Conservation (phyloP, 2,113 vertebrate genomes). For the Heloderma charlesbogerti region DNA sequence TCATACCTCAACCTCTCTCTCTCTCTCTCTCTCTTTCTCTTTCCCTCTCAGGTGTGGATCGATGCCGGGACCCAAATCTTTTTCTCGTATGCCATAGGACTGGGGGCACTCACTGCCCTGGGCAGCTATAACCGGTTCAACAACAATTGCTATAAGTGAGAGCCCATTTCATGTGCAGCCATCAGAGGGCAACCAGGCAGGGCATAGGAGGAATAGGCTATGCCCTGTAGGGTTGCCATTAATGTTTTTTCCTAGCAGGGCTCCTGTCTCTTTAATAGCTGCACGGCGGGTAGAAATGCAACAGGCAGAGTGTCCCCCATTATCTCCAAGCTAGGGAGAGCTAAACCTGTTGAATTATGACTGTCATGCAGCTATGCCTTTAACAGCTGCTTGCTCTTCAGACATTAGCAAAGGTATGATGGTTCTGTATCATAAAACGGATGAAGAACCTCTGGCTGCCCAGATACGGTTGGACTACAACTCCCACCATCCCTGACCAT, state of each 20-base stretch:
- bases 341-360: background rate
- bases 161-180: conserved; percentile 34
- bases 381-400: background rate
- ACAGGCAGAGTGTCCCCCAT: background rate
- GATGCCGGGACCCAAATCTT: conserved; percentile 98
- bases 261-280: background rate
- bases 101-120: conserved; percentile 93
- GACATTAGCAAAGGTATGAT: background rate
- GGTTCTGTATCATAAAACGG: too few species aligned
- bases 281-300: background rate
- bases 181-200: conserved; percentile 8
- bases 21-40: background rate
- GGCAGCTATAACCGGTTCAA: conserved; percentile 99
- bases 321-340: background rate
- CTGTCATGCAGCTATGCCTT: background rate
- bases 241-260: too few species aligned
- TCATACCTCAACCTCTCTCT: conserved; percentile 2
- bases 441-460: too few species aligned
- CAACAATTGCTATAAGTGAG: conserved; percentile 98
- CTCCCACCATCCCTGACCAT: too few species aligned
- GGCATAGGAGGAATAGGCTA: background rate
- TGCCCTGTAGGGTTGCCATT: background rate
- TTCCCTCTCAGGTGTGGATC: conserved; percentile 89
- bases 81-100: conserved; percentile 96
- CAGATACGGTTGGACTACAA: too few species aligned